phyloP scores from a whole-genome alignment of 1,140 invertebrate genomes.

The Zaprionus gabonicus region DNA sequence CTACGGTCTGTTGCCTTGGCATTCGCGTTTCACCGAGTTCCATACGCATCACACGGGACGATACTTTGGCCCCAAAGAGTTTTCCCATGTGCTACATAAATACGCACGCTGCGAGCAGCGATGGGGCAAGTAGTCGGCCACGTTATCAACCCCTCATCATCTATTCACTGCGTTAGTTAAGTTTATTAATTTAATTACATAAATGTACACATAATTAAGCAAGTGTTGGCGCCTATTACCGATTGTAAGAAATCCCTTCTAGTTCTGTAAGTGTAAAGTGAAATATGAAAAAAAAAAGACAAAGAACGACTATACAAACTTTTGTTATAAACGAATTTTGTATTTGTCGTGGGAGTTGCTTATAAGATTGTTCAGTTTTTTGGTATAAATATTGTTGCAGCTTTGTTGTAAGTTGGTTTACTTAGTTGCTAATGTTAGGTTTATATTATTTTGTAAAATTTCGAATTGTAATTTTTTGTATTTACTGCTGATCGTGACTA shows the following conservation, averaged over 20 bases:
- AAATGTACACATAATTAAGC: slow-evolving; percentile 41
- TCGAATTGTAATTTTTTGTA: slow-evolving; percentile 27
- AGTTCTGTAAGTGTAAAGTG: slow-evolving; percentile 54
- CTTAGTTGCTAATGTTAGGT: slow-evolving; percentile 65
- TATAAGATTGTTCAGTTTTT: slow-evolving; percentile 12
- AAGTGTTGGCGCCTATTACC: slow-evolving; percentile 2
- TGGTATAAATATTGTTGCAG: slow-evolving; percentile 12
- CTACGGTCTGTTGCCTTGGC: slow-evolving; percentile 78
- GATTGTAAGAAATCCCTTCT: slow-evolving; percentile 39
- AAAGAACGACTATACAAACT: background rate
- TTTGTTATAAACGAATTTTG: slow-evolving; percentile 63
- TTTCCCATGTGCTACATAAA: slow-evolving; percentile 69
- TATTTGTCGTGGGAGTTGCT: slow-evolving; percentile 40
- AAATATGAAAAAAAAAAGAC: slow-evolving; percentile 4
- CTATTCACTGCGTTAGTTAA: slow-evolving; percentile 52
- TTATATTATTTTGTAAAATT: slow-evolving; percentile 38
- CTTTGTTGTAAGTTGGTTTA: slow-evolving; percentile 28
- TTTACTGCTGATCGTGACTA: slow-evolving; percentile 11
- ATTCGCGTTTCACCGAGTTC: slow-evolving; percentile 79
- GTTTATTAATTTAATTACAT: slow-evolving; percentile 37
- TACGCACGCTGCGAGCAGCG: slow-evolving; percentile 81
- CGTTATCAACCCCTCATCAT: background rate
- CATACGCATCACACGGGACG: slow-evolving; percentile 64
- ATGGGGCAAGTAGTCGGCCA: slow-evolving; percentile 72
- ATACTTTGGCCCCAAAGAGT: slow-evolving; percentile 62